Evolutionary conservation across 2,113 vertebrate species (phyloP), one percentile per base, ranked within the genome.

Genomic region (Paramisgurnus dabryanus): DNA sequence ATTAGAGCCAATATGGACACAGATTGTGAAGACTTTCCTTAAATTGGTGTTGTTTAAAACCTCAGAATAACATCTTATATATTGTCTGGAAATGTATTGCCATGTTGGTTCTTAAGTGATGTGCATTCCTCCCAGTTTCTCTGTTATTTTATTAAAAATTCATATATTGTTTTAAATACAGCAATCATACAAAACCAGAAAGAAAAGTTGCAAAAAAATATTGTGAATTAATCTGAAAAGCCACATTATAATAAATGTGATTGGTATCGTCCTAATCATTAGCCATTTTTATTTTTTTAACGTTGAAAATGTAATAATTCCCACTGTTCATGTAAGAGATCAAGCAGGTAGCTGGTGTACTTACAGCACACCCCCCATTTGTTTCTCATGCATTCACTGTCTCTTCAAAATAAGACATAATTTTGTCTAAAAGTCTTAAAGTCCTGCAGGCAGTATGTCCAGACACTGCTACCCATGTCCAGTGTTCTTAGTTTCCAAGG

Each of bases 401-500:
- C 50, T 57, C 5, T 72, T 57, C 39, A 5, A 58, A 11, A 72
- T 18, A 41, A n/a, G 55, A 65, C 40, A 34, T 34, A 34, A 4
- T 58, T 61, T 67, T 50, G 15, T 45, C 13, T 74, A 22, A 22
- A 22, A 22, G 22, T 22, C 22, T 22, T 22, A 80, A 22, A 70
- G 18, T 34, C 60, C 41, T 60, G n/a, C 18, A 79, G 68, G 1
- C 40, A 47, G 71, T 79, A 1, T 4, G 13, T 77, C 22, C 7
- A 47, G 27, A 64, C 49, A 57, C 58, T 63, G 34, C 89, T 71
- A 91, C 39, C 13, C 76, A 82, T 80, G 89, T 17, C 90, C 88
- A 2, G 74, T 84, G 49, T 80, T 88, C 67, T 81, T 11, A 74
- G 83, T 79, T 79, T 95, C 88, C 72, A 94, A 53, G 12, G 82